A percentile compares a stretch with the other conserved stretches of the same genome.
phyloP scores from a whole-genome alignment of 2,113 vertebrate species.

The Pterophyllum scalare region DNA sequence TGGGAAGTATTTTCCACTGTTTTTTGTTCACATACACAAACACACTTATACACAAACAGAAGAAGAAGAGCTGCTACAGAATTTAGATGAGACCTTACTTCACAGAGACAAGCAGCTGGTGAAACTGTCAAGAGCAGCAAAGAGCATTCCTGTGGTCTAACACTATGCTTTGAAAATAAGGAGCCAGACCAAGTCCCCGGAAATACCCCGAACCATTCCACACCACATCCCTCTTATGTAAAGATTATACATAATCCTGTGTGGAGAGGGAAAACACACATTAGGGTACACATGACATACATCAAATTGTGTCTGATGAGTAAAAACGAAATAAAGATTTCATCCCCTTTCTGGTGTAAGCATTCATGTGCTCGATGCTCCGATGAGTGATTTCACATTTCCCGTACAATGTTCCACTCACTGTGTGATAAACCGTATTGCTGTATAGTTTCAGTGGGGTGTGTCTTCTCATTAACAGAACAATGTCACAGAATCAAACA shows the following conservation, averaged over 20 bases:
- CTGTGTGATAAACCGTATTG: background rate
- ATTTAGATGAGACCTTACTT: constrained; percentile 38
- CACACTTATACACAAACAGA: background rate
- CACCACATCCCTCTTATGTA: constrained; percentile 25
- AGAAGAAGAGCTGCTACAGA: background rate
- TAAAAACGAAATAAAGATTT: background rate
- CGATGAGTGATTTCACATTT: background rate
- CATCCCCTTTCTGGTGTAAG: background rate
- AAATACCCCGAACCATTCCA: constrained; percentile 10
- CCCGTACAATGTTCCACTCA: background rate
- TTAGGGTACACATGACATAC: background rate
- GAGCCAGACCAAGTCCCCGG: constrained; percentile 15
- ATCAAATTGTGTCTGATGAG: background rate
- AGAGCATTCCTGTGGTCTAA: constrained; percentile 75
- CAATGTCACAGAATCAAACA: background rate
- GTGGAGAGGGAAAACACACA: background rate
- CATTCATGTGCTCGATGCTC: background rate
- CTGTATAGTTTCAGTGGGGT: background rate
- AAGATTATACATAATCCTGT: constrained; percentile 13
- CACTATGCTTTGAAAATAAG: constrained; percentile 54
- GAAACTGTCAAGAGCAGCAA: constrained; percentile 32
- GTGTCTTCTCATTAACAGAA: background rate
- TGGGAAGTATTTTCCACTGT: background rate
- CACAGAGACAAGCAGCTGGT: constrained; percentile 17
- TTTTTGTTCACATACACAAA: background rate